These are phyloP conservation scores for Epinephelus coioides DNA, from an alignment of 2,797 vertebrate species.

Conservation along the genomic window DNA sequence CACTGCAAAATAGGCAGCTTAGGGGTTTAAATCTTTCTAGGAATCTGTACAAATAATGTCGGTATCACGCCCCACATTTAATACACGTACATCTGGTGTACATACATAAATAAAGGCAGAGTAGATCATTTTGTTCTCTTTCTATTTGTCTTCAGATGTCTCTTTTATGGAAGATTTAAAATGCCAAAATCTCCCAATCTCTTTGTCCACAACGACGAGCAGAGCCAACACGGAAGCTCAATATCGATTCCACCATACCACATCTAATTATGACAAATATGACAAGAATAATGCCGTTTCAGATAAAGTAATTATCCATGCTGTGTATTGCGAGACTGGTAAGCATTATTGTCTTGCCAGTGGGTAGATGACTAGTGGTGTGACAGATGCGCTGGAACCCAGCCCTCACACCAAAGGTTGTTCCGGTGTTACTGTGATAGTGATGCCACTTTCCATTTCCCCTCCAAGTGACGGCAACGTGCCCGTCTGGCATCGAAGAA, in stretches of 20 bases:
- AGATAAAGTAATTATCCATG: constrained; percentile 64
- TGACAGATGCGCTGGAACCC: constrained; percentile 81
- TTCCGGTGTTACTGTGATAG: constrained; percentile 80
- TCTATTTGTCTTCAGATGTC: background rate
- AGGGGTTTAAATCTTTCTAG: background rate
- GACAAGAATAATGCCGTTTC: constrained; percentile 44
- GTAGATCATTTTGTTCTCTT: background rate
- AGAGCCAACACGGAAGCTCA: constrained; percentile 14
- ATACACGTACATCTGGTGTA: background rate
- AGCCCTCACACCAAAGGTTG: constrained; percentile 79
- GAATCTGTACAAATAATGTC: constrained; percentile 3
- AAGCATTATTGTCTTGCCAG: constrained; percentile 67
- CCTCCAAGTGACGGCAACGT: constrained; percentile 77
- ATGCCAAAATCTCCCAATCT: background rate
- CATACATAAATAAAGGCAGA: constrained; percentile 9
- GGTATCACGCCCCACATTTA: background rate
- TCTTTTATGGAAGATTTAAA: constrained; percentile 16
- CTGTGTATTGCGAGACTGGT: constrained; percentile 47
- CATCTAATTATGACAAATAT: constrained; percentile 55
- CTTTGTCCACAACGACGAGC: constrained; percentile 10
- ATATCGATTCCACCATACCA: constrained; percentile 34
- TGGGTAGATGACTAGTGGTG: constrained; percentile 61
- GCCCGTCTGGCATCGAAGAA: constrained; percentile 81
- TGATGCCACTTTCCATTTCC: constrained; percentile 83
- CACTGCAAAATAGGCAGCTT: background rate